Base-by-base conservation (phyloP, 1,140 invertebrate species). In the Nasonia vitripennis region DNA sequence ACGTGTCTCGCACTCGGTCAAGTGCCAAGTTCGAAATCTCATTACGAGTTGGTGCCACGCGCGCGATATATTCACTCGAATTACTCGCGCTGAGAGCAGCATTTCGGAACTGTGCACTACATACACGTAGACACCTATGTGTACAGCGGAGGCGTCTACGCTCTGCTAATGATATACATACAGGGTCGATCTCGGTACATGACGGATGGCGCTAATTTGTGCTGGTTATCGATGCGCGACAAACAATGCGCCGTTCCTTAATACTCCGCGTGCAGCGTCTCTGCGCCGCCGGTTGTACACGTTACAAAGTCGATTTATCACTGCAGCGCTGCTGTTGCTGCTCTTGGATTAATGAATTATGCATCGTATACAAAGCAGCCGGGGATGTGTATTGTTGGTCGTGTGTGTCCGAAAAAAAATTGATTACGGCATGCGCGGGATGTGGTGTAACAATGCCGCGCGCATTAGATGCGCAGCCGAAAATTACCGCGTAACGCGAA, bases 1-100 rank as follows among this genome's bases (percentile, higher is more conserved):
- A 55, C 51, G 51, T 55, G 11, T 55, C 12, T 14, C 51, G 34
- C 34, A 80, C 51, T 62, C 70, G 74, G 83, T 71, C 85, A 78
- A 88, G 87, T 86, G 81, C 73, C 78, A 88, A 89, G 87, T 89
- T 89, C 83, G 67, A 78, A 85, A 88, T 87, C 84, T 87, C 81
- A 88, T 87, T 86, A 87, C 11, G 83, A 31, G 73, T 81, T 81
- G 48, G 48, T 80, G 41, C 68, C 41, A 75, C 45, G n/a, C 70
- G 48, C 12, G 48, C 48, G 48, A 51, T 51, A 12, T 12, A 51
- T 51, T 37, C 55, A 70, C 55, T 51, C 78, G 71, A 51, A 51
- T 51, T 51, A 51, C 67, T 27, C 67, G 27, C 9, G 41, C 41
- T 68, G 20, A 27, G n/a, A 68, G n/a, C 67, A 10, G 67, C 67